Base-by-base conservation (phyloP, 2,797 vertebrate genomes). In the Artibeus lituratus region DNA sequence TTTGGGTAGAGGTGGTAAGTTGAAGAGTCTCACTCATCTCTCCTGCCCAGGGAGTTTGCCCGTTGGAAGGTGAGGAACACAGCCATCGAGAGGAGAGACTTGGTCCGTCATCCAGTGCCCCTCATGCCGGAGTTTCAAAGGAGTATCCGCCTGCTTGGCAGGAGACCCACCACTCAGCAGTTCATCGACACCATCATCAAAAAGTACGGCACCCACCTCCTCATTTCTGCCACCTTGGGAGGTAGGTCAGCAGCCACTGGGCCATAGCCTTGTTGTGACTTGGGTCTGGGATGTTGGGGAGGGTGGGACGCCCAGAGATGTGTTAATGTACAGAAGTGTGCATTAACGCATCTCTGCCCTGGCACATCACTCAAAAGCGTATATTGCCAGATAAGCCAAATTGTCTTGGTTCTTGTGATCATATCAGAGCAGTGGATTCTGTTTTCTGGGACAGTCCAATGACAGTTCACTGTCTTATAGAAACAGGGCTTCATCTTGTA, bases 11-110 rank as follows among this genome's bases (percentile, higher is more conserved):
- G 44, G 62, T 81, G 21, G 26, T 49, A 85, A 83, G 37, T n/a
- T 83, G 74, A 95, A 44, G 59, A 62, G 24, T 96, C 24, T 96
- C 59, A 15, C n/a, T 95, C 35, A 11, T 97, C 26, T 97, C 67
- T 96, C 26, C 10, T 95, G 0, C 82, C 1, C 96, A 99, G 99
- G 99, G 99, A 99, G 99, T 99, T 99, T 99, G 99, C 99, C 98
- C 99, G 99, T 99, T 99, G 99, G 99, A 99, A 99, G 99, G 99
- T 99, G 99, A 99, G 99, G 99, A 99, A 99, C 98, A 99, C 99
- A 84, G 99, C 99, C 94, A 99, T 99, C 1, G 99, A 99, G 98
- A 98, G 99, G 97, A 99, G 99, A 98, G 99, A 99, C 98, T 98
- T 99, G 98, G 99, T 99, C 98, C 99, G 98, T 93, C 99, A 99